Conservation (phyloP, 2,888 invertebrate species). For the Tenthredo distinguenda region DNA sequence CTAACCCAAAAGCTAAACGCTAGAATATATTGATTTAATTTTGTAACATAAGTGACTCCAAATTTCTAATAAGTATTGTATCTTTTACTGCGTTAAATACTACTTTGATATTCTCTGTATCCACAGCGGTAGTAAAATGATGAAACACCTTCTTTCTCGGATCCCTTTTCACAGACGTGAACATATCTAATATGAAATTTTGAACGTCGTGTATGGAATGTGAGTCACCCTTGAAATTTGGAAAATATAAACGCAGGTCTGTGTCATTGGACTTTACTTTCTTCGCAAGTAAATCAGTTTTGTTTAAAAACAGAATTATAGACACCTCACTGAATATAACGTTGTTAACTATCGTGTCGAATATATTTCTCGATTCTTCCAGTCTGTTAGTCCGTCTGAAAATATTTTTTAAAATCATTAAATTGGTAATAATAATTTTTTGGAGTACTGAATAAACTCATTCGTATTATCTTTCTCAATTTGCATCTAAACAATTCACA, state of each 20-base stretch:
- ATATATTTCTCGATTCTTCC: slow-evolving; percentile 97
- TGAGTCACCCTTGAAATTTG: slow-evolving; percentile 91
- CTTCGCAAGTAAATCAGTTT: slow-evolving; percentile 95
- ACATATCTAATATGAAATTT: slow-evolving; percentile 93
- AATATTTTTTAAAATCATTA: slow-evolving; percentile 64
- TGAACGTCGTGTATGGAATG: slow-evolving; percentile 94
- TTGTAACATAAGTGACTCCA: slow-evolving; percentile 96
- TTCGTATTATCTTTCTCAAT: slow-evolving; percentile 20
- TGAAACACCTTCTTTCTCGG: slow-evolving; percentile 93
- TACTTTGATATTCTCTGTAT: slow-evolving; percentile 98
- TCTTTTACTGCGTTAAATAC: slow-evolving; percentile 99
- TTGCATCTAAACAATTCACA: slow-evolving; percentile 52
- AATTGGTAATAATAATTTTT: neutral
- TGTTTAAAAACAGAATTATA: slow-evolving; percentile 98
- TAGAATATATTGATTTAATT: slow-evolving; percentile 41
- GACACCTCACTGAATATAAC: slow-evolving; percentile 96
- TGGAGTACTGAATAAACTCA: neutral
- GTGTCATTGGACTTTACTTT: slow-evolving; percentile 92
- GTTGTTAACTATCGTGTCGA: slow-evolving; percentile 99
- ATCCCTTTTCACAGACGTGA: slow-evolving; percentile 91
- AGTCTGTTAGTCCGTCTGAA: slow-evolving; percentile 95
- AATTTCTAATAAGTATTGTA: slow-evolving; percentile 96
- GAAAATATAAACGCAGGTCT: slow-evolving; percentile 92
- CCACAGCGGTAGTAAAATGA: slow-evolving; percentile 99
- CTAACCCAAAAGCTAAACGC: neutral